A percentile compares a stretch with the other conserved stretches of the same genome.
Conservation (phyloP, 2,113 vertebrate species). For the Perccottus glenii region DNA sequence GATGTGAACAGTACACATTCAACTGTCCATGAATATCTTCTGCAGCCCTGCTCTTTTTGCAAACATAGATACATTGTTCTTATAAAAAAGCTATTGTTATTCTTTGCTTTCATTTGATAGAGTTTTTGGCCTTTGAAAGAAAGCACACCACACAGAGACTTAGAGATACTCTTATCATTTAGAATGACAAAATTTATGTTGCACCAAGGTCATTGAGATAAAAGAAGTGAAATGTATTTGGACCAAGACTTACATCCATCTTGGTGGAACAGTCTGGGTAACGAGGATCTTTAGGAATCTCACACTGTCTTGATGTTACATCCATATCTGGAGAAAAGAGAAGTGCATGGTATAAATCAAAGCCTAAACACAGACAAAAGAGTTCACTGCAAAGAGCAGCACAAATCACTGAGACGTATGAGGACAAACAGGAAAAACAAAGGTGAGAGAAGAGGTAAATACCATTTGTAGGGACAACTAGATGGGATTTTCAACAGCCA, state of each 20-base stretch:
- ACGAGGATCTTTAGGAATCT: conserved; percentile 89
- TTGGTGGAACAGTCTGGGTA: conserved; percentile 94
- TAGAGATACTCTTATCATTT: conserved; percentile 22
- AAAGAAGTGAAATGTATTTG: conserved; percentile 5
- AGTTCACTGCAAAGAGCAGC: background rate
- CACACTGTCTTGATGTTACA: conserved; percentile 87
- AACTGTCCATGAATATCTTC: background rate
- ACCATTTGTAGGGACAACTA: background rate
- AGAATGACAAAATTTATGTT: conserved; percentile 20
- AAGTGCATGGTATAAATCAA: conserved; percentile 36
- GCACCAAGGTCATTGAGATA: conserved; percentile 24
- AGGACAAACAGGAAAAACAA: conserved; percentile 17
- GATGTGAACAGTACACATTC: too few relatives aligned
- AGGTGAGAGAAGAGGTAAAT: background rate
- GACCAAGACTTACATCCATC: conserved; percentile 88
- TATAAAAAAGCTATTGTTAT: background rate
- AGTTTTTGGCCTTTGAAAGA: background rate
- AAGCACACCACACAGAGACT: background rate
- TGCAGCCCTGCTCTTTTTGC: background rate
- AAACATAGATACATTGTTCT: background rate
- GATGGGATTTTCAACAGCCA: background rate
- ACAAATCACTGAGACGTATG: conserved; percentile 3
- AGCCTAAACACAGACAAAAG: conserved; percentile 1
- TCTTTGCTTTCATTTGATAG: background rate
- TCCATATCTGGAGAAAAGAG: conserved; percentile 77